These are phyloP conservation scores for Brachionichthys hirsutus DNA, from an alignment of 2,113 vertebrate genomes.

Conservation along the genomic window DNA sequence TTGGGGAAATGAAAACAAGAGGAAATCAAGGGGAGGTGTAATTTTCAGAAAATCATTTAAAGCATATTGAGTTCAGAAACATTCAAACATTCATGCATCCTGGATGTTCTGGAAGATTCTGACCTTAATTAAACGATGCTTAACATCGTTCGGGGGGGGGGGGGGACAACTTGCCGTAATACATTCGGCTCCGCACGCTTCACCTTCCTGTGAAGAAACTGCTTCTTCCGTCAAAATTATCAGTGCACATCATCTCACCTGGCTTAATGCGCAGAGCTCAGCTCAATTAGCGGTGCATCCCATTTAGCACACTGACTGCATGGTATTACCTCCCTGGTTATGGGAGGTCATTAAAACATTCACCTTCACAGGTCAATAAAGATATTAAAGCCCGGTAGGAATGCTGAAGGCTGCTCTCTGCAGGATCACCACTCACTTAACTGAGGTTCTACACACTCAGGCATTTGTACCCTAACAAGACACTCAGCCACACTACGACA, in stretches of 20 bases:
- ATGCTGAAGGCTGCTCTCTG: conserved; percentile 18
- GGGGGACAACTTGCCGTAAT: background rate
- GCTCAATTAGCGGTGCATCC: conserved; percentile 66
- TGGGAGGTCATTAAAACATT: conserved; percentile 66
- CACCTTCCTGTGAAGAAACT: conserved; percentile 29
- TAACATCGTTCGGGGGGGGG: background rate
- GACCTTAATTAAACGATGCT: conserved; percentile 3
- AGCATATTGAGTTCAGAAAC: conserved; percentile 32
- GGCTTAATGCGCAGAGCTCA: conserved; percentile 55
- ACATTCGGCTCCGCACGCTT: conserved; percentile 6
- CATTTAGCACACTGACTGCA: conserved; percentile 67
- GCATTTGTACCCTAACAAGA: conserved; percentile 4
- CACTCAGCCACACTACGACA: conserved; percentile 15
- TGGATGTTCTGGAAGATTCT: background rate
- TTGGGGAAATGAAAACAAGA: conserved; percentile 43
- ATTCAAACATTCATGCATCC: background rate
- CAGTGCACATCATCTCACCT: conserved; percentile 38
- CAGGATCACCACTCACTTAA: conserved; percentile 16
- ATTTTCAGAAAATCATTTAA: conserved; percentile 37
- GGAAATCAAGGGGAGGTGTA: conserved; percentile 12
- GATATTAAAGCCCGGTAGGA: conserved; percentile 42
- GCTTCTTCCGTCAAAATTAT: conserved; percentile 30
- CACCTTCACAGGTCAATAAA: conserved; percentile 74
- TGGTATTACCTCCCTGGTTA: conserved; percentile 53
- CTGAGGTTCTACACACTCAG: conserved; percentile 14